Evolutionary conservation across 30 jellyfish, hydroid and myxozoan genomes (phyloP).

Genomic region (Hydra vulgaris): DNA sequence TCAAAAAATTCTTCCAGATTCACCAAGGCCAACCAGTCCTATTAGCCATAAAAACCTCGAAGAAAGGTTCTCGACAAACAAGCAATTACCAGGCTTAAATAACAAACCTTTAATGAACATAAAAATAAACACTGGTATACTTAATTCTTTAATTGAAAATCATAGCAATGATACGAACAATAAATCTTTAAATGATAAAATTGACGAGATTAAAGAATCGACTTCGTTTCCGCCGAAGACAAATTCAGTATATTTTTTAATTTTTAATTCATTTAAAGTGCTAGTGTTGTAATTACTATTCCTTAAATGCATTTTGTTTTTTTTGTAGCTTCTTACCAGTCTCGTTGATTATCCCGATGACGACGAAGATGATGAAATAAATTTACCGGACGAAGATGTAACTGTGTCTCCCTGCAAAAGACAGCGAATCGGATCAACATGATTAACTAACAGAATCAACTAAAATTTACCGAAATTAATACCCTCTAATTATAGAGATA

Average conservation of each 20-base stretch:
- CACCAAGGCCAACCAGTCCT: conserved; percentile 9
- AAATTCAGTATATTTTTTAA: not conserved
- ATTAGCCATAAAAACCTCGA: not conserved
- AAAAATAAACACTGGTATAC: not conserved
- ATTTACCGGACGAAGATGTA: conserved; percentile 64
- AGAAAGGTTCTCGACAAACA: not conserved
- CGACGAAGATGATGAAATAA: conserved; percentile 75
- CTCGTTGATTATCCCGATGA: conserved; percentile 97
- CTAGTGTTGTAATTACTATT: no score
- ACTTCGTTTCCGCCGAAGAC: not conserved
- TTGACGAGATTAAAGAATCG: conserved; percentile 2
- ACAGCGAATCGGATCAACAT: conserved; percentile 38
- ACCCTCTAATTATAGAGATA: not conserved
- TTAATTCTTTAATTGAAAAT: not conserved
- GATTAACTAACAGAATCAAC: no score
- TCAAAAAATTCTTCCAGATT: not conserved
- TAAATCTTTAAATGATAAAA: not conserved
- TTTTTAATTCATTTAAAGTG: no score
- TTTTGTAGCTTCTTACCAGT: conserved; percentile 64
- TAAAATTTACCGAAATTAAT: not conserved
- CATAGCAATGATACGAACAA: conserved; percentile 1
- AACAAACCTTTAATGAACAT: conserved; percentile 18
- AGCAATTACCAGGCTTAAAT: conserved; percentile 4
- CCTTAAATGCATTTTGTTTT: no score
- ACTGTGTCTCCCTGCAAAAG: conserved; percentile 84